Percentiles rank a stretch among this genome's conserved stretches.
Evolutionary conservation across 2,113 vertebrate species (phyloP).

Genomic region (Cyphotilapia sp.): DNA sequence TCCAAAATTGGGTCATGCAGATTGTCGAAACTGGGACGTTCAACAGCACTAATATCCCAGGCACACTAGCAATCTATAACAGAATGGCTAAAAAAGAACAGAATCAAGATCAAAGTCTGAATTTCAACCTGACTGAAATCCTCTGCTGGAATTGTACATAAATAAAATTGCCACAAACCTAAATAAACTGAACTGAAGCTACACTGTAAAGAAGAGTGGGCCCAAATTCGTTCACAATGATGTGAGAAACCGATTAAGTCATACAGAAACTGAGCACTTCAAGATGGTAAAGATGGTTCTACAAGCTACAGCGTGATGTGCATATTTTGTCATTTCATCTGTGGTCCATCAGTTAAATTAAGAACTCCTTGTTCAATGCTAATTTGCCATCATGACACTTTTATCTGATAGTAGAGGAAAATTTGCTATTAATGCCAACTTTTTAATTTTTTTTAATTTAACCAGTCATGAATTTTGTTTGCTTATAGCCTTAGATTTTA

Average conservation of each 20-base stretch:
- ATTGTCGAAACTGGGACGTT: not conserved
- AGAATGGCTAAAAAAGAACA: not conserved
- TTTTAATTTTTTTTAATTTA: fast-evolving
- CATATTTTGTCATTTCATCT: not conserved
- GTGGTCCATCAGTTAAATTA: not conserved
- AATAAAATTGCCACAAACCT: not conserved
- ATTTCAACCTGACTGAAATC: not conserved
- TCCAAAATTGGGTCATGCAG: not conserved
- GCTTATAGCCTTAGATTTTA: not conserved
- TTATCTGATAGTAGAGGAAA: not conserved
- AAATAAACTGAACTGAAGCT: not conserved
- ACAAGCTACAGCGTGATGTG: not conserved
- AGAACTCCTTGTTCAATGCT: not conserved
- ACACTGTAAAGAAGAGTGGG: not conserved
- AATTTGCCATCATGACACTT: not conserved
- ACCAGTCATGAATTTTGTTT: not conserved
- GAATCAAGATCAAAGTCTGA: not conserved
- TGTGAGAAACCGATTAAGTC: not conserved
- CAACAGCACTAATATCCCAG: not conserved
- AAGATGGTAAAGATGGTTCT: not conserved
- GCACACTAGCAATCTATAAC: not conserved
- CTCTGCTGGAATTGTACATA: not conserved
- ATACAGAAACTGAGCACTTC: not conserved
- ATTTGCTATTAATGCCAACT: not conserved
- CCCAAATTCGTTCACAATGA: not conserved